A percentile compares a stretch with the other conserved stretches of the same genome.
phyloP scores from a whole-genome alignment of 2,797 vertebrate genomes.

The Fundulus diaphanus region DNA sequence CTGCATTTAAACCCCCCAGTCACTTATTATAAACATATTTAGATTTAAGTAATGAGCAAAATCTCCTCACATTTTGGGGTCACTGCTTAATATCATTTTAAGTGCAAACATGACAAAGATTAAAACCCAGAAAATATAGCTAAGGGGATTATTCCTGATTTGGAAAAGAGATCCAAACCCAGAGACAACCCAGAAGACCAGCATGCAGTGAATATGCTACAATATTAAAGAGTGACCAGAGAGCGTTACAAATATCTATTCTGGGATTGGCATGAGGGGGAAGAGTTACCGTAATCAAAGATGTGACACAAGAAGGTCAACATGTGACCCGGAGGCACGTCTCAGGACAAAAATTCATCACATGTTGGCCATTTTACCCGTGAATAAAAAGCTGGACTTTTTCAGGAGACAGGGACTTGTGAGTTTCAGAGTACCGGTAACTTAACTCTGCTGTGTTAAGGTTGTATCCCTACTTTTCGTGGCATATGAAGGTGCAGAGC shows the following conservation, averaged over 20 bases:
- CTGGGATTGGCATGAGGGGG: conserved; percentile 35
- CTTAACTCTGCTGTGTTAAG: conserved; percentile 6
- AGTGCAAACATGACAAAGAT: conserved; percentile 31
- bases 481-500: conserved; percentile 64
- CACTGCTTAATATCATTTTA: not conserved
- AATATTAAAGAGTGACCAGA: conserved; percentile 24
- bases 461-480: conserved; percentile 21
- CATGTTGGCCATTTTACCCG: not conserved
- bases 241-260: conserved; percentile 61
- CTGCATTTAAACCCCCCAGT: not conserved
- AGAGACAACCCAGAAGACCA: conserved; percentile 23
- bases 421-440: too few relatives aligned
- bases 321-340: conserved; percentile 24
- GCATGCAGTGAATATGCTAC: conserved; percentile 39
- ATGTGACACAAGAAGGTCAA: conserved; percentile 40
- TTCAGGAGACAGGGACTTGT: not conserved
- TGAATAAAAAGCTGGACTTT: not conserved
- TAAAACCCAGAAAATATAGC: conserved; percentile 7
- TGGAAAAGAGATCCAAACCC: conserved; percentile 23
- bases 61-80: conserved; percentile 3
- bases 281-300: conserved; percentile 54
- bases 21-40: not conserved
- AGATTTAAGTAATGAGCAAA: not conserved
- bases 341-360: conserved; percentile 5
- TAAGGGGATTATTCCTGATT: conserved; percentile 14